phyloP scores from a whole-genome alignment of 2,888 invertebrate genomes.

The Pyrocoelia pectoralis region DNA sequence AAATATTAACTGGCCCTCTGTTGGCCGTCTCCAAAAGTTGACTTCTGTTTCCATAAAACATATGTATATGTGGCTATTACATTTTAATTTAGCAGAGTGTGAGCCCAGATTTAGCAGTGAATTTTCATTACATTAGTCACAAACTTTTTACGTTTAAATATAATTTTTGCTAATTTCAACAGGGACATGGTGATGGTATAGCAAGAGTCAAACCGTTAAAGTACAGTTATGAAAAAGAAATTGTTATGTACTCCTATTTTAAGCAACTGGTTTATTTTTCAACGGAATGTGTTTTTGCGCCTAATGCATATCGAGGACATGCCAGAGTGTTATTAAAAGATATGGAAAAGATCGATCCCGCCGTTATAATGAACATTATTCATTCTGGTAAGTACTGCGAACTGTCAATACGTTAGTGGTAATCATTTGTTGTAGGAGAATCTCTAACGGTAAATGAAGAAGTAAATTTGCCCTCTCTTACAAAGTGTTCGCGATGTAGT shows the following conservation, averaged over 20 bases:
- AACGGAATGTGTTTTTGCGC: slow-evolving; percentile 98
- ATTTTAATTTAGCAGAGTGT: too few species aligned
- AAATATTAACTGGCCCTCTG: too few species aligned
- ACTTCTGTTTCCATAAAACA: too few species aligned
- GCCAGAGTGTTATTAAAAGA: slow-evolving; percentile 92
- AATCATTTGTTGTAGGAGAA: slow-evolving; percentile 72
- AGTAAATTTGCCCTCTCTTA: slow-evolving; percentile 82
- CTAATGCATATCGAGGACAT: slow-evolving; percentile 96
- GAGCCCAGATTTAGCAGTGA: too few species aligned
- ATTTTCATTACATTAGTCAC: too few species aligned
- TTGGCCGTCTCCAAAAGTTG: too few species aligned
- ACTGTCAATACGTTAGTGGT: too few species aligned
- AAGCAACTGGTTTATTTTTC: slow-evolving; percentile 97
- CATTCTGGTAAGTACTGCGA: slow-evolving; percentile 75
- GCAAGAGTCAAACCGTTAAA: slow-evolving; percentile 96
- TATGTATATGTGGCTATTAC: too few species aligned
- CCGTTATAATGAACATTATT: slow-evolving; percentile 92
- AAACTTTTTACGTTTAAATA: too few species aligned
- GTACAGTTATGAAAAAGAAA: slow-evolving; percentile 98
- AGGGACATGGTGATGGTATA: slow-evolving; percentile 80
- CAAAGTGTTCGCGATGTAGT: slow-evolving; percentile 84
- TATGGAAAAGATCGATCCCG: slow-evolving; percentile 91
- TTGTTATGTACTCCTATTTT: slow-evolving; percentile 99
- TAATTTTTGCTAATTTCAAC: too few species aligned
- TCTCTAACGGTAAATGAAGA: slow-evolving; percentile 82